Base-by-base conservation (phyloP, 2,888 invertebrate genomes). In the Apotomis betuletana region DNA sequence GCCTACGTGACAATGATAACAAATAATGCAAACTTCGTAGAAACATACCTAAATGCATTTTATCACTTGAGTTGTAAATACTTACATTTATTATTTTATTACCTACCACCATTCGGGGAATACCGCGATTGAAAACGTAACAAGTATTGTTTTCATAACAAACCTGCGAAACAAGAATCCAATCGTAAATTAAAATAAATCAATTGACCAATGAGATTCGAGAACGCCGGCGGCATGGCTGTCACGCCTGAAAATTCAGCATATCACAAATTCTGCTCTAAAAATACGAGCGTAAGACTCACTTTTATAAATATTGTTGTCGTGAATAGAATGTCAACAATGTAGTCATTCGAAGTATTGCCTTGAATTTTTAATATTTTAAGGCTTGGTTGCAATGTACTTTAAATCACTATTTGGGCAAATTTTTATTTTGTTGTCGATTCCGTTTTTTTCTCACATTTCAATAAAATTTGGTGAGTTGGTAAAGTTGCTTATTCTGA, bases 281-380 rank as follows among this genome's bases (percentile, higher is more conserved):
- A 69, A n/a, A n/a, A 13, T 5, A 67, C 59, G 1, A 3, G 0
- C 0, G 61, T 46, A 68, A 63, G 58, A 54, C 38, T 54, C 13
- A 63, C 46, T 63, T 8, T 63, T 3, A 52, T 41, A 6, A 63
- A 58, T 54, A 62, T 12, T 44, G 10, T 46, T 54, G 5, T 9
- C 52, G 10, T 54, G 58, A 68, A 72, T 63, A 75, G 74, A 79
- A 77, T 76, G 65, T 55, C 38, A 77, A 71, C 77, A 81, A 83
- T 83, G 80, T 77, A 62, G 51, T 72, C 76, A 77, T 77, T 77
- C 77, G 77, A 76, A 67, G 80, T 57, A 9, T 65, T 65, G 65
- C 85, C 84, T 83, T 85, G 82, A 79, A 77, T 76, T 75, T 77
- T 80, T 78, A 81, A 59, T 70, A 52, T 70, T 55, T 41, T 54